Conservation (phyloP, 2,888 invertebrate species). For the Anodontia alba region DNA sequence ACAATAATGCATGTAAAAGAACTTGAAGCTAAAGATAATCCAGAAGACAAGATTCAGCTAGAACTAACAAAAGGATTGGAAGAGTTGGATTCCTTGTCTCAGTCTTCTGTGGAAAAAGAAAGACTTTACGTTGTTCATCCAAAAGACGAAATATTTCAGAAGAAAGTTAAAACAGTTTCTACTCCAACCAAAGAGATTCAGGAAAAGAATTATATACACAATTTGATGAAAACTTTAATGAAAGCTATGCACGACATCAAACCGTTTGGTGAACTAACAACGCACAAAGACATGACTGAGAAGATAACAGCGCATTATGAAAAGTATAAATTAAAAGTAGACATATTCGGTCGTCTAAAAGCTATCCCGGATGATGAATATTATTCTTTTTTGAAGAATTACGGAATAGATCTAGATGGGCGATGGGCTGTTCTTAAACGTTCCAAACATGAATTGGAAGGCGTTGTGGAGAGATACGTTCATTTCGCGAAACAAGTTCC, state of each 20-base stretch:
- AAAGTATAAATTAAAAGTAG: slow-evolving; percentile 31
- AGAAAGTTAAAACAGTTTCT: background rate
- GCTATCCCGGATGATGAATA: slow-evolving; percentile 52
- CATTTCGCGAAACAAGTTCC: slow-evolving; percentile 58
- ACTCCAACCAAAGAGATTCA: background rate
- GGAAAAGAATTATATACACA: background rate
- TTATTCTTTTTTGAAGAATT: slow-evolving; percentile 41
- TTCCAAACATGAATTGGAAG: slow-evolving; percentile 35
- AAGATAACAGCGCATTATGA: slow-evolving; percentile 44
- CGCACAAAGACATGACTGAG: slow-evolving; percentile 37
- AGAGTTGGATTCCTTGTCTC: background rate
- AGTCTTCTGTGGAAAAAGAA: background rate
- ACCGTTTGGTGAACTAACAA: slow-evolving; percentile 49
- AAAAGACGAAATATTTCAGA: background rate
- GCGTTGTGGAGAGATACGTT: slow-evolving; percentile 44
- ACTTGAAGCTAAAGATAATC: slow-evolving; percentile 45
- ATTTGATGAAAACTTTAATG: slow-evolving; percentile 28
- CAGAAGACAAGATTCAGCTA: slow-evolving; percentile 25
- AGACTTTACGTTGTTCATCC: background rate
- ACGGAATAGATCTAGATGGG: slow-evolving; percentile 56
- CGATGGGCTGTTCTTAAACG: slow-evolving; percentile 40
- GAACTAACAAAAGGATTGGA: slow-evolving; percentile 19
- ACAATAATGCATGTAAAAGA: slow-evolving; percentile 53
- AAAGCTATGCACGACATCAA: slow-evolving; percentile 44
- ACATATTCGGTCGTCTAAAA: slow-evolving; percentile 51